A percentile compares a stretch with the other conserved stretches of the same genome.
These are phyloP conservation scores for Catharus bicknelli DNA, from an alignment of 2,113 vertebrate species.

Conservation along the genomic window DNA sequence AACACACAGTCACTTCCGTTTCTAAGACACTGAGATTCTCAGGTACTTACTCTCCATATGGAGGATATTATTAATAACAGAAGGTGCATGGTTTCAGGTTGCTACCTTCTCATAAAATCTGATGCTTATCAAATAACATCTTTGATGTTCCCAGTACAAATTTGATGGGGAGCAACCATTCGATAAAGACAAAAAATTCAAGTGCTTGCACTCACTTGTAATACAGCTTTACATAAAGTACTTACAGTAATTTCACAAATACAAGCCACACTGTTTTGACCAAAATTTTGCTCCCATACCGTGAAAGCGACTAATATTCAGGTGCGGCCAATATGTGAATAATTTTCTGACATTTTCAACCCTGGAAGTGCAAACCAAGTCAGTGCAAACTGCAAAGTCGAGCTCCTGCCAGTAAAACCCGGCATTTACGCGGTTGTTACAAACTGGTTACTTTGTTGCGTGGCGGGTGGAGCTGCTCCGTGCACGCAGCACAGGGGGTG, in stretches of 20 bases:
- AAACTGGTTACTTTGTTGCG: too few species aligned
- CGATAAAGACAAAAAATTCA: neutral
- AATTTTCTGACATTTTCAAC: too few species aligned
- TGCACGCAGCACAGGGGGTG: too few species aligned
- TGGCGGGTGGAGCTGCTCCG: too few species aligned
- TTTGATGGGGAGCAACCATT: neutral
- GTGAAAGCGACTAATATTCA: too few species aligned
- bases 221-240: neutral
- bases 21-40: neutral
- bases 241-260: neutral
- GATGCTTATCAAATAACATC: neutral
- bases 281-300: too few species aligned
- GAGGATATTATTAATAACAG: neutral
- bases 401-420: too few species aligned
- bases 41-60: neutral
- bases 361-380: too few species aligned
- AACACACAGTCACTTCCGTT: neutral
- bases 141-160: neutral
- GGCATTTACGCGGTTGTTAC: too few species aligned
- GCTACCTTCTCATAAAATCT: neutral
- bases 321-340: too few species aligned
- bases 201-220: neutral
- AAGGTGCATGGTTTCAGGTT: neutral
- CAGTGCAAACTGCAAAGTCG: too few species aligned
- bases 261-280: too few species aligned